Evolutionary conservation across 2,797 vertebrate species (phyloP), one percentile per base, ranked within the genome.

Genomic region (Anguilla pacifica): DNA sequence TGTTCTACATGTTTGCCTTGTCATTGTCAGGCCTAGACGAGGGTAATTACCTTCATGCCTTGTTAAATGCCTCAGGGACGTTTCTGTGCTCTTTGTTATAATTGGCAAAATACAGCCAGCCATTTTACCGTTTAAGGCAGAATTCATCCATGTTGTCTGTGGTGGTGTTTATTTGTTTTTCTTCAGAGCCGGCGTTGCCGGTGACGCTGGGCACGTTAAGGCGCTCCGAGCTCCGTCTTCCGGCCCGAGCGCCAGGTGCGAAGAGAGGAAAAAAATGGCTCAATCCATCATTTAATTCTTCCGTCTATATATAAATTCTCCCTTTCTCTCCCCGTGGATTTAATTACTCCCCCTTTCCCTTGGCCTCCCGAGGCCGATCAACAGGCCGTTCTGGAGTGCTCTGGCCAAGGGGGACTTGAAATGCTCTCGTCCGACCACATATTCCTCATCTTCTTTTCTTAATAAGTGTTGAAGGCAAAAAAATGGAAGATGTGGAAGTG

Each of bases 1-100:
- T 15, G 46, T 51, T 82, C 46, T 51, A 49, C 43, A 11, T 11
- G 79, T 82, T 82, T 51, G 43, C 46, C 79, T 9, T 51, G 79
- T 82, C 79, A 82, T 51, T n/a, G 46, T 46, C 46, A 51, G 79
- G 46, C 49, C 46, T 2, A 82, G 43, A 51, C 46, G 17, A 10
- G 79, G 46, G 6, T 82, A 82, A 82, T 82, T 82, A 82, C 17
- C 79, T 82, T 51, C 79, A 51, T 25, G 43, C 79, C 79, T 51
- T 6, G 46, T 51, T 51, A n/a, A 82, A 22, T 49, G 22, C 17
- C 46, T 51, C 22, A n/a, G 46, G 13, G 79, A n/a, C 51, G 6
- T 46, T 49, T n/a, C 19, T 7, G 7, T 10, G 46, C 79, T 82
- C 43, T 49, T 82, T 51, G 46, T 82, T 82, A 82, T 82, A 82